These are phyloP conservation scores for Vireo altiloquus DNA, from an alignment of 2,113 vertebrate genomes.

Conservation along the genomic window DNA sequence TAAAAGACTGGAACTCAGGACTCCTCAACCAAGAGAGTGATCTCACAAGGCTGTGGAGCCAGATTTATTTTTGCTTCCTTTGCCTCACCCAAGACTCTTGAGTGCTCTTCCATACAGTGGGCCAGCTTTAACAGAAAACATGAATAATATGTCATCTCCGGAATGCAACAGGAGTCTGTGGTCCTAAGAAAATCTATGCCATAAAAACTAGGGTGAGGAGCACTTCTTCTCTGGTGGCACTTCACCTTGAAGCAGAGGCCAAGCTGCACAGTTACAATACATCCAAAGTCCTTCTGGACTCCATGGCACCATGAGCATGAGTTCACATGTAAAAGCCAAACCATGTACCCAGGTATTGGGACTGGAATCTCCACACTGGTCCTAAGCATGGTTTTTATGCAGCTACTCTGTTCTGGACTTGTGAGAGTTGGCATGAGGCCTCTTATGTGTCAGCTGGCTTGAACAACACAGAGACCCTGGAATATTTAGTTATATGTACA, in stretches of 20 bases:
- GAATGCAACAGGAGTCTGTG: neutral
- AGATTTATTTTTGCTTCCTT: conserved; percentile 14
- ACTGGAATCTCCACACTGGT: neutral
- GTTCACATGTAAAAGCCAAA: neutral
- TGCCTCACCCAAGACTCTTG: neutral
- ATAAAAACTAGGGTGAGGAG: neutral
- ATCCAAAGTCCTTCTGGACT: neutral
- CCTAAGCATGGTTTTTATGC: neutral
- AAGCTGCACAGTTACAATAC: neutral
- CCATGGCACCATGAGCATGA: neutral
- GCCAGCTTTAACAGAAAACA: neutral
- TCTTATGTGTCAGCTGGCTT: neutral
- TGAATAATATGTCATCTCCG: neutral
- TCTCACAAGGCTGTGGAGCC: neutral
- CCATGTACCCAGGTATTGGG: neutral
- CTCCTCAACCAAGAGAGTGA: neutral
- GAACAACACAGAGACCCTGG: neutral
- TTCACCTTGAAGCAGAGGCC: neutral
- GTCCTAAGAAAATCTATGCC: neutral
- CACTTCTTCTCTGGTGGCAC: neutral
- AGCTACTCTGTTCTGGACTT: neutral
- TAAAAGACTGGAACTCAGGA: neutral
- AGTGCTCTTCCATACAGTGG: neutral
- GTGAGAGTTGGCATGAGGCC: neutral
- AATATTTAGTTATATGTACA: neutral